A percentile compares a stretch with the other conserved stretches of the same genome.
These are phyloP conservation scores for Scaptomyza pallida DNA, from an alignment of 1,140 invertebrate species.

Conservation along the genomic window DNA sequence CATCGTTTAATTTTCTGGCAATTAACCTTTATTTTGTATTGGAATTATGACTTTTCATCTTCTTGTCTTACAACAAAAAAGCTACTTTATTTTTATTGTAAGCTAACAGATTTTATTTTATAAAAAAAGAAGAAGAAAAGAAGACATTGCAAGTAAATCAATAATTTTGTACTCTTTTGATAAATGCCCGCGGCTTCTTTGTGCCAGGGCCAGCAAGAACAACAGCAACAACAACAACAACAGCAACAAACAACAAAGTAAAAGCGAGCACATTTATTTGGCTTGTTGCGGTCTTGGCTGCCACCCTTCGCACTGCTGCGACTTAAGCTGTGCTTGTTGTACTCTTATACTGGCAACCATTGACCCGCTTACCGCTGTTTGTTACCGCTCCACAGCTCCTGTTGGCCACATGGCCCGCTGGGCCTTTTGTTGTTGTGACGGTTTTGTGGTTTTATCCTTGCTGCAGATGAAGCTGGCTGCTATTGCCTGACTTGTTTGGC, in stretches of 20 bases:
- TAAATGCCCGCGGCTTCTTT: constrained; percentile 66
- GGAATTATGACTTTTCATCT: background rate
- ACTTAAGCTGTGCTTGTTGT: background rate
- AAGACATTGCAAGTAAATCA: constrained; percentile 67
- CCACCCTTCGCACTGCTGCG: background rate
- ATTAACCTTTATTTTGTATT: constrained; percentile 1
- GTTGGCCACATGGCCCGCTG: constrained; percentile 36
- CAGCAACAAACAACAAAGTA: constrained; percentile 33
- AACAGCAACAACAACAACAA: constrained; percentile 6
- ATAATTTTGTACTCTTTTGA: constrained; percentile 62
- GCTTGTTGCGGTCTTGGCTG: constrained; percentile 69
- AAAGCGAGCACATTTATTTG: constrained; percentile 72
- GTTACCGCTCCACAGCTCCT: constrained; percentile 1
- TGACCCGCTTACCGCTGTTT: background rate
- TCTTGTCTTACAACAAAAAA: background rate
- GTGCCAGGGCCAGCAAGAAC: constrained; percentile 35
- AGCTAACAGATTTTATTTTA: constrained; percentile 1
- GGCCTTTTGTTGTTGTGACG: constrained; percentile 65
- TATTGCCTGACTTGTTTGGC: constrained; percentile 4
- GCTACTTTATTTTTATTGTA: constrained; percentile 11
- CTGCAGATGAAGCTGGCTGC: constrained; percentile 28
- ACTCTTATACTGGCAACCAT: background rate
- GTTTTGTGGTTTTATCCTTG: constrained; percentile 70
- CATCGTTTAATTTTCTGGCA: background rate
- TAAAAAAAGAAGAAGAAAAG: constrained; percentile 7